These are phyloP conservation scores for Troides helena DNA, from an alignment of 2,888 invertebrate genomes.

Conservation along the genomic window DNA sequence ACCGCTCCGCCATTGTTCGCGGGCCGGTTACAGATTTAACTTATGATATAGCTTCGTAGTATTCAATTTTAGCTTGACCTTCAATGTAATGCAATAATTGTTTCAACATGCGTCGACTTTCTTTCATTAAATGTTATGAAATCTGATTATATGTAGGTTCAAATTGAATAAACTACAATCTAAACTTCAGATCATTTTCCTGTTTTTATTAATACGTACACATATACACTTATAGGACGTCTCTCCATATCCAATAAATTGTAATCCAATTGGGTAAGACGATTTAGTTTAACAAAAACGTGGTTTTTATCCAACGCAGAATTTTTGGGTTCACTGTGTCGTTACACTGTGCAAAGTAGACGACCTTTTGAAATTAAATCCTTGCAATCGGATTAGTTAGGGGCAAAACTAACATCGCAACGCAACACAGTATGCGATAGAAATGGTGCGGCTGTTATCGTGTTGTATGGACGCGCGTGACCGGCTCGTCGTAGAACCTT, in stretches of 20 bases:
- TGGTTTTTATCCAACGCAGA: slow-evolving; percentile 32
- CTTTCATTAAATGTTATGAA: neutral
- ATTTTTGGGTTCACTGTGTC: slow-evolving; percentile 44
- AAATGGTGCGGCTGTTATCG: slow-evolving; percentile 19
- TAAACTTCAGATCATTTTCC: neutral
- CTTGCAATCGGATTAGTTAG: slow-evolving; percentile 10
- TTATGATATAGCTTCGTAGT: slow-evolving; percentile 18
- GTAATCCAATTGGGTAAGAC: slow-evolving; percentile 57
- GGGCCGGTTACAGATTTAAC: slow-evolving; percentile 14
- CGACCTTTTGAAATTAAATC: slow-evolving; percentile 9
- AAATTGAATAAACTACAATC: no score
- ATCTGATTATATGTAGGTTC: no score
- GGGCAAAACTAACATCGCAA: slow-evolving; percentile 20
- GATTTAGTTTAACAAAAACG: slow-evolving; percentile 36
- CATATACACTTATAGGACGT: slow-evolving; percentile 42
- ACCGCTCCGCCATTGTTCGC: slow-evolving; percentile 25
- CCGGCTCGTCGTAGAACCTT: slow-evolving; percentile 14
- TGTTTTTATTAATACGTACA: slow-evolving; percentile 5
- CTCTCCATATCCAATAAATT: slow-evolving; percentile 42
- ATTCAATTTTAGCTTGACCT: slow-evolving; percentile 22
- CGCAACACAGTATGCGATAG: slow-evolving; percentile 20
- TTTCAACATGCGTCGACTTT: slow-evolving; percentile 9
- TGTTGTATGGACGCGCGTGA: slow-evolving; percentile 24
- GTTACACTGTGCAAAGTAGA: slow-evolving; percentile 4
- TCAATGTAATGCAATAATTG: slow-evolving; percentile 4